These are phyloP conservation scores for Danio kyathit DNA, from an alignment of 2,797 vertebrate genomes.

Conservation along the genomic window DNA sequence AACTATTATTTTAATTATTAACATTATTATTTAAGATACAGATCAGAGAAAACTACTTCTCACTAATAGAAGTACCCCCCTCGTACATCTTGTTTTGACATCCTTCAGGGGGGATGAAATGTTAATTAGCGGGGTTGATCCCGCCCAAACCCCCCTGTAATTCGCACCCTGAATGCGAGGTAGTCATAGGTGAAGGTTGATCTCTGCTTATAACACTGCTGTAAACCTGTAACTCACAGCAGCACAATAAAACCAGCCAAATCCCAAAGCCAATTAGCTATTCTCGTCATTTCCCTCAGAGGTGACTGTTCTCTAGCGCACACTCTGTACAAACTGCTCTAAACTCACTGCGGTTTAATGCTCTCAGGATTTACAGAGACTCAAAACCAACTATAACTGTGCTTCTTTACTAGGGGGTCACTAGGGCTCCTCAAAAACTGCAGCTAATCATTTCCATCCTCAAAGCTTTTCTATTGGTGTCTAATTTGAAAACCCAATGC, in stretches of 20 bases:
- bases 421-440: no score
- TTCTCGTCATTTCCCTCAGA: constrained; percentile 49
- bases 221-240: constrained; percentile 4
- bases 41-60: no score
- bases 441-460: no score
- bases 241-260: constrained; percentile 48
- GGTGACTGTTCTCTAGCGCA: constrained; percentile 1
- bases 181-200: constrained; percentile 40
- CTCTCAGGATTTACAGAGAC: neutral
- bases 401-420: neutral
- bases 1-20: no score
- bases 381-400: neutral
- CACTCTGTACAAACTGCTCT: neutral
- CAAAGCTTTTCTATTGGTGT: no score
- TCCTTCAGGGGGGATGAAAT: no score
- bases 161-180: neutral
- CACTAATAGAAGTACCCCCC: no score
- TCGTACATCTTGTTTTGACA: no score
- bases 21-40: no score
- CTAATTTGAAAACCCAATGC: neutral
- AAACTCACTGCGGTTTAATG: neutral
- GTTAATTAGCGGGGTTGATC: no score
- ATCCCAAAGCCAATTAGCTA: constrained; percentile 60
- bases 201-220: neutral
- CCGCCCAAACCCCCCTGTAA: no score